phyloP scores from a whole-genome alignment of 2,113 vertebrate species.

The Percopsis transmontana region DNA sequence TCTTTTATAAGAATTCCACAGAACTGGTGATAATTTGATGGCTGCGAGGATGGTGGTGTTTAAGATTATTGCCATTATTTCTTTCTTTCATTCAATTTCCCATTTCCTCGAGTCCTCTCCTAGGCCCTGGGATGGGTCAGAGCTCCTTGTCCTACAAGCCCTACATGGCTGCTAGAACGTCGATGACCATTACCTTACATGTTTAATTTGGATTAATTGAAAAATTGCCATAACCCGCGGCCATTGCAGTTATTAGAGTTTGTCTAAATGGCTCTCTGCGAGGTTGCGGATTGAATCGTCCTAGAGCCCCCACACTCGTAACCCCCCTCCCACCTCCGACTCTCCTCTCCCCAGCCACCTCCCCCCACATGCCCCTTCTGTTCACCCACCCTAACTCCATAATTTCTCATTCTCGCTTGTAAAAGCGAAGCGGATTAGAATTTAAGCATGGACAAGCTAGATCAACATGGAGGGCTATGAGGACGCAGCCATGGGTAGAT shows the following conservation, averaged over 20 bases:
- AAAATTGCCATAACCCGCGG: constrained; percentile 65
- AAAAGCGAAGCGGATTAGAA: constrained; percentile 14
- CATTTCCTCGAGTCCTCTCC: constrained; percentile 1
- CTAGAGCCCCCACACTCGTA: constrained; percentile 1
- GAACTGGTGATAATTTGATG: constrained; percentile 31
- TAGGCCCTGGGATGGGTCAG: background rate
- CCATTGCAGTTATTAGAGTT: constrained; percentile 63
- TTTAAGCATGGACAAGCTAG: background rate
- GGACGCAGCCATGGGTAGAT: no score
- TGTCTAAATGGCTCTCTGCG: constrained; percentile 39
- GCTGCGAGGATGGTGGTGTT: constrained; percentile 51
- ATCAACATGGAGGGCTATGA: no score
- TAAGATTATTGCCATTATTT: constrained; percentile 45
- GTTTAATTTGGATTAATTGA: constrained; percentile 71
- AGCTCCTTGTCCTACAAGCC: constrained; percentile 34
- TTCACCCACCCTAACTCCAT: background rate
- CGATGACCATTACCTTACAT: constrained; percentile 40
- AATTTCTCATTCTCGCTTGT: background rate
- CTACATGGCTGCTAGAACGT: constrained; percentile 36
- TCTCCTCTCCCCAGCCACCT: background rate
- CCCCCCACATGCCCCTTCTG: background rate
- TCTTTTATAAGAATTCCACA: constrained; percentile 21
- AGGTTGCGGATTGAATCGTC: constrained; percentile 42
- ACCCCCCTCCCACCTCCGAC: background rate
- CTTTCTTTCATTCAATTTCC: constrained; percentile 38